Conservation (phyloP, 2,888 invertebrate genomes). For the Nomada fabriciana region DNA sequence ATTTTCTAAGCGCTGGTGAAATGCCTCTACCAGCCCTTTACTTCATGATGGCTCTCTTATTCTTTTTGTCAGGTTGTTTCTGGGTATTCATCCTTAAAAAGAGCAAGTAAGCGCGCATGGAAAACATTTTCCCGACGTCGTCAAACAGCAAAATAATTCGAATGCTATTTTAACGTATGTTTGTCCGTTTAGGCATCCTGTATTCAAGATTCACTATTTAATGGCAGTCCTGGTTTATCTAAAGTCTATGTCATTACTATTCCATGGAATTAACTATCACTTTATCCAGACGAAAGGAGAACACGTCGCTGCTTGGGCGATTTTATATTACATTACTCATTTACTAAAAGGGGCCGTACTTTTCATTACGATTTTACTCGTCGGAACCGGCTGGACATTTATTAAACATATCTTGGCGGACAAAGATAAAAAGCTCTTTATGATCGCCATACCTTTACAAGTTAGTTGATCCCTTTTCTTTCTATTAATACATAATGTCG, state of each 20-base stretch:
- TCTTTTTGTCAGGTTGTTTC: slow-evolving; percentile 94
- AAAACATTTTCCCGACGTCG: too few relatives aligned
- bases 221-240: slow-evolving; percentile 97
- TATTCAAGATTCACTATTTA: slow-evolving; percentile 97
- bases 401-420: slow-evolving; percentile 98
- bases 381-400: slow-evolving; percentile 99
- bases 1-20: slow-evolving; percentile 97
- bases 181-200: slow-evolving; percentile 87
- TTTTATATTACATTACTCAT: slow-evolving; percentile 98
- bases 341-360: slow-evolving; percentile 96
- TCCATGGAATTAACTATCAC: slow-evolving; percentile 97
- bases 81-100: slow-evolving; percentile 96
- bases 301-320: slow-evolving; percentile 98
- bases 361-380: slow-evolving; percentile 97
- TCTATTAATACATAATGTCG: background rate
- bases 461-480: slow-evolving; percentile 83
- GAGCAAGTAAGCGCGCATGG: slow-evolving; percentile 86
- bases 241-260: slow-evolving; percentile 95
- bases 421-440: slow-evolving; percentile 98
- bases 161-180: background rate
- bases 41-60: slow-evolving; percentile 95
- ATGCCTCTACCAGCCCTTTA: slow-evolving; percentile 97
- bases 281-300: slow-evolving; percentile 97
- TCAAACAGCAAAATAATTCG: background rate
- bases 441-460: slow-evolving; percentile 98